Evolutionary conservation across 35 echinoderm and acorn worm species (phyloP).

Genomic region (Heliocidaris erythrogramma): DNA sequence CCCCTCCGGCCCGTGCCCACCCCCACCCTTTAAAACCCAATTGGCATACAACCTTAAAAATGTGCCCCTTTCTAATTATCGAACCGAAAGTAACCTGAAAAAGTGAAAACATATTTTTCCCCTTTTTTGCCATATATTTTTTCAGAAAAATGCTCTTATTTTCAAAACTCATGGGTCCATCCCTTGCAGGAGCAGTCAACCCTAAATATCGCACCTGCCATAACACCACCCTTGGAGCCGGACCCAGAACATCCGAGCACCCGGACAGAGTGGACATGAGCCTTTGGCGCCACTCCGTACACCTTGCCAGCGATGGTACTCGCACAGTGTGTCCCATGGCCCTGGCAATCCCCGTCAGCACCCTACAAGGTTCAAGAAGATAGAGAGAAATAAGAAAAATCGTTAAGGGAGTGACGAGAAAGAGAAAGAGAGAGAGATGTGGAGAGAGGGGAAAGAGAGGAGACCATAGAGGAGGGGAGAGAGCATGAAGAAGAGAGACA

Average conservation of each 20-base stretch:
- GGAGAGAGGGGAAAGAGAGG: not conserved
- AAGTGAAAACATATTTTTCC: not conserved
- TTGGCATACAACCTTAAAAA: too few species aligned
- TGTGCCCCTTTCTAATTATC: too few species aligned
- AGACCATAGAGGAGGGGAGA: too few species aligned
- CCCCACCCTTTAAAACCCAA: too few species aligned
- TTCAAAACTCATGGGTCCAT: not conserved
- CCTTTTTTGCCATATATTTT: not conserved
- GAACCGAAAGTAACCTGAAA: not conserved
- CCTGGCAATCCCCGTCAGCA: conserved; percentile 74
- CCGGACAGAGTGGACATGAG: conserved; percentile 75
- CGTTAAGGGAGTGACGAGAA: not conserved
- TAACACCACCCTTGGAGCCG: conserved; percentile 66
- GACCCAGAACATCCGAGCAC: conserved; percentile 86
- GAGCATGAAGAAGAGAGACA: too few species aligned
- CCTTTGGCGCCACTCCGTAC: conserved; percentile 79
- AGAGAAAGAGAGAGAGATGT: not conserved
- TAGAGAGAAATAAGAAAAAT: not conserved
- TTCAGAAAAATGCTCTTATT: not conserved
- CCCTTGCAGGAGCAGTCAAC: not conserved
- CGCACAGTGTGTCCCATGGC: conserved; percentile 89
- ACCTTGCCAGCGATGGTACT: conserved; percentile 64
- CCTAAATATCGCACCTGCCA: conserved; percentile 60
- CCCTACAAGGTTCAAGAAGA: conserved; percentile 55
- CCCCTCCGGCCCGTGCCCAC: too few species aligned